A percentile compares a stretch with the other conserved stretches of the same genome.
These are phyloP conservation scores for Zaprionus tsacasi DNA, from an alignment of 1,140 invertebrate species.

Conservation along the genomic window DNA sequence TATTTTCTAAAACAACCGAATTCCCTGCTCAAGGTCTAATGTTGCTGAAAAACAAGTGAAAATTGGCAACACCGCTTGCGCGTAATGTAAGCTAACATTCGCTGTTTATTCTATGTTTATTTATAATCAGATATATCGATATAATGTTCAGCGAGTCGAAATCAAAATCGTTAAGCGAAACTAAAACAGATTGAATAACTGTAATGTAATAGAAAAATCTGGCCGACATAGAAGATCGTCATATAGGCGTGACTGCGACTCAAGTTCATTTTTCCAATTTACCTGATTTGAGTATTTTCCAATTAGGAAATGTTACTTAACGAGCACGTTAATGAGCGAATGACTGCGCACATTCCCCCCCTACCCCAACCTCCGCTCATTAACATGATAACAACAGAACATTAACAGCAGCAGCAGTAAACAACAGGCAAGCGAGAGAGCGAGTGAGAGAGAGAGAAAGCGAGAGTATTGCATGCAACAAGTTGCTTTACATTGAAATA, in stretches of 20 bases:
- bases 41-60: no score
- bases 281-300: neutral
- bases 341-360: neutral
- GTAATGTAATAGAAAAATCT: neutral
- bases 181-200: conserved; percentile 1
- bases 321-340: neutral
- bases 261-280: neutral
- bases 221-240: neutral
- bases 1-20: no score
- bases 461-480: conserved; percentile 66
- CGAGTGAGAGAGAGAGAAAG: neutral
- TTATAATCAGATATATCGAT: neutral
- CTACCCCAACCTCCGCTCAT: neutral
- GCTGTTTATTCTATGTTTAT: neutral
- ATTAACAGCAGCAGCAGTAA: conserved; percentile 23
- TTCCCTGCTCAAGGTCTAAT: no score
- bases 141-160: neutral
- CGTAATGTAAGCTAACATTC: neutral
- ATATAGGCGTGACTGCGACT: neutral
- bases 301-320: conserved; percentile 4
- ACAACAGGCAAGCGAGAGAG: neutral
- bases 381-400: conserved; percentile 32
- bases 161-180: neutral
- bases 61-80: no score
- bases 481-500: conserved; percentile 72